Percentiles rank a stretch among this genome's conserved stretches.
Conservation (phyloP, 2,888 invertebrate species). For the Ophion slaviceki region DNA sequence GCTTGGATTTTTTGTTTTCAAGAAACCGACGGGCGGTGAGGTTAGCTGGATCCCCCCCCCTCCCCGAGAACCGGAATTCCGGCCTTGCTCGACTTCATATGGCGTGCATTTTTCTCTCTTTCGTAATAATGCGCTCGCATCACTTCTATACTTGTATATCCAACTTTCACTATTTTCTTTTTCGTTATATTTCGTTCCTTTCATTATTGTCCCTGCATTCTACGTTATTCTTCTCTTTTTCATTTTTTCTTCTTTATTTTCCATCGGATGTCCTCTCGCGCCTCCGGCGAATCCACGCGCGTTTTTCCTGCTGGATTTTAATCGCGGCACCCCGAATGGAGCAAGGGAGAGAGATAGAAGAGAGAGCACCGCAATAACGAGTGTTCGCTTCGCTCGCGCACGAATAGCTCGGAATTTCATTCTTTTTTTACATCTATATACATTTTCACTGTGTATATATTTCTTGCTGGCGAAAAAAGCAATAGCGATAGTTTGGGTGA, state of each 20-base stretch:
- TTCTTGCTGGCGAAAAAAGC: slow-evolving; percentile 9
- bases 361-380: slow-evolving; percentile 56
- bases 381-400: slow-evolving; percentile 44
- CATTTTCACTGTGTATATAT: background rate
- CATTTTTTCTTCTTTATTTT: slow-evolving; percentile 40
- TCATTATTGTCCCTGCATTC: slow-evolving; percentile 49
- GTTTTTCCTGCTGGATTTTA: slow-evolving; percentile 62
- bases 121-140: slow-evolving; percentile 37
- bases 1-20: background rate
- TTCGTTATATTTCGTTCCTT: slow-evolving; percentile 34
- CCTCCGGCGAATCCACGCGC: slow-evolving; percentile 58
- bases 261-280: slow-evolving; percentile 62
- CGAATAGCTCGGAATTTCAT: slow-evolving; percentile 44
- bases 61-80: background rate
- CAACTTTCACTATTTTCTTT: background rate
- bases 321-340: slow-evolving; percentile 57
- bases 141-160: slow-evolving; percentile 26
- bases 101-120: slow-evolving; percentile 27
- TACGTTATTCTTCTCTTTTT: slow-evolving; percentile 46
- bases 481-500: background rate
- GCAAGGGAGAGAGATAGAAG: slow-evolving; percentile 28
- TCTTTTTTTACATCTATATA: slow-evolving; percentile 3
- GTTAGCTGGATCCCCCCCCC: background rate
- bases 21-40: background rate
- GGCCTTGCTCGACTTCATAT: slow-evolving; percentile 22